Conservation (phyloP, 2,797 vertebrate genomes). For the Cuniculus paca region DNA sequence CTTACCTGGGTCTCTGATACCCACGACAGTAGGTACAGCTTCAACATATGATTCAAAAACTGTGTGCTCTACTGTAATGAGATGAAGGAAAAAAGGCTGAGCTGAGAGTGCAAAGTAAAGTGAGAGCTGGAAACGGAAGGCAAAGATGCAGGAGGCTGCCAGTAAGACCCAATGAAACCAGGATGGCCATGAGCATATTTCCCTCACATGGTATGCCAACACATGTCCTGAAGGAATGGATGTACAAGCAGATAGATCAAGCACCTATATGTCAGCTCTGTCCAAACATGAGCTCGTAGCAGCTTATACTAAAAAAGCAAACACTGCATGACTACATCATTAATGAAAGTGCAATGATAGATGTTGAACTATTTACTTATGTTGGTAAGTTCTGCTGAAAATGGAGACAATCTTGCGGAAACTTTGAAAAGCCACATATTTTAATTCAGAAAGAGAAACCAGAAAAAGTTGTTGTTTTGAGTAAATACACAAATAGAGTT, state of each 20-base stretch:
- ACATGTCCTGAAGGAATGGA: neutral
- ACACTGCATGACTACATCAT: neutral
- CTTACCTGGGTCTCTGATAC: neutral
- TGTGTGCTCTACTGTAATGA: neutral
- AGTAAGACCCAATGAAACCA: neutral
- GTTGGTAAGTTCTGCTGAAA: neutral
- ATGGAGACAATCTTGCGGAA: neutral
- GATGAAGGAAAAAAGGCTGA: neutral
- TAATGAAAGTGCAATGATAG: neutral
- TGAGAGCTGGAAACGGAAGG: neutral
- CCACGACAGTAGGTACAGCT: neutral
- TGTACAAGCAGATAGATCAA: neutral
- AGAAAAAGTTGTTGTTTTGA: neutral
- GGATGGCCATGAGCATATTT: neutral
- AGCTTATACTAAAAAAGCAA: neutral
- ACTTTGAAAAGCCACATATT: slow-evolving; percentile 22
- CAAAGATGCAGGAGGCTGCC: neutral
- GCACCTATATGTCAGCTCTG: neutral
- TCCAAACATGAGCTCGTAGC: neutral
- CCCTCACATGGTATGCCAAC: neutral
- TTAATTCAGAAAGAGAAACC: neutral
- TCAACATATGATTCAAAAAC: neutral
- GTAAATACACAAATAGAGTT: neutral
- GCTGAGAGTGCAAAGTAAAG: neutral
- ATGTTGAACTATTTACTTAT: neutral